These are phyloP conservation scores for Hartigia nigra DNA, from an alignment of 2,888 invertebrate genomes.

Conservation along the genomic window DNA sequence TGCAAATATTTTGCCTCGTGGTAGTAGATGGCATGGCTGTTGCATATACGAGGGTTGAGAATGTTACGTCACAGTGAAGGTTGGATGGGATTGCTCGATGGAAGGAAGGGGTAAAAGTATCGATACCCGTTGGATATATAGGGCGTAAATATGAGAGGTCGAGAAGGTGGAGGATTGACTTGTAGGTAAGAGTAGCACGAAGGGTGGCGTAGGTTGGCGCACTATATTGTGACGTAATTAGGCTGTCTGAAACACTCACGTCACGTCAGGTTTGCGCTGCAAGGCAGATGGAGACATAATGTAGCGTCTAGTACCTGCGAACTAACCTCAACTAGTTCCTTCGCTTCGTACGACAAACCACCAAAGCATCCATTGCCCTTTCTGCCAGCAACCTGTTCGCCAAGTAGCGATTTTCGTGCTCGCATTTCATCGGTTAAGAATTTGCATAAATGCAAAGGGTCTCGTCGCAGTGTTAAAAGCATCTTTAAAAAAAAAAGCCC, in stretches of 20 bases:
- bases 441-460: neutral
- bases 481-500: neutral
- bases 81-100: constrained; percentile 2
- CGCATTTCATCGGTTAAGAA: neutral
- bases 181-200: neutral
- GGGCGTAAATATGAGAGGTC: constrained; percentile 17
- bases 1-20: constrained; percentile 28
- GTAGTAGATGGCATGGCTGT: neutral
- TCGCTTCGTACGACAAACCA: constrained; percentile 14
- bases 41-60: neutral
- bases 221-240: constrained; percentile 67
- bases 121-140: neutral
- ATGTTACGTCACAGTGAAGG: neutral
- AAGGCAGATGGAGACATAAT: constrained; percentile 62
- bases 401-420: constrained; percentile 11
- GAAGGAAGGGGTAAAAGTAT: constrained; percentile 3
- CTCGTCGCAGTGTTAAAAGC: neutral
- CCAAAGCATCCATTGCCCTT: constrained; percentile 48
- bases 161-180: constrained; percentile 21
- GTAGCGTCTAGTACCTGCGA: neutral
- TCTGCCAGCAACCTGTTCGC: constrained; percentile 48
- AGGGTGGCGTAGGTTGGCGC: constrained; percentile 28
- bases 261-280: constrained; percentile 60
- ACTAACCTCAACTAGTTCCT: constrained; percentile 25
- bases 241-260: constrained; percentile 70